A percentile compares a stretch with the other conserved stretches of the same genome.
These are phyloP conservation scores for Leucoma salicis DNA, from an alignment of 2,888 invertebrate genomes.

Conservation along the genomic window DNA sequence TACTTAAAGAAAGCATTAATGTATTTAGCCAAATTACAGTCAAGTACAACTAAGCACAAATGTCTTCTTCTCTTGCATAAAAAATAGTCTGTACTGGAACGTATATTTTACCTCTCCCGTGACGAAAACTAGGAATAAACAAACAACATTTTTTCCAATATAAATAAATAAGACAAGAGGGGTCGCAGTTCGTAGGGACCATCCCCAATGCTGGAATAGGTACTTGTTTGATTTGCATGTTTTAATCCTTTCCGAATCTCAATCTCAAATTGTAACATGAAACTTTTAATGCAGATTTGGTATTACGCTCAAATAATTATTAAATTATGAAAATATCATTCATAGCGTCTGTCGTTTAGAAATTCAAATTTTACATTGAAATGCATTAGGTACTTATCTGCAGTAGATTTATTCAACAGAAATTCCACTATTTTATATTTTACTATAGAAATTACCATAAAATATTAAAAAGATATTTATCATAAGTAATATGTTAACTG, in stretches of 20 bases:
- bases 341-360: background rate
- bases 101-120: conserved; percentile 55
- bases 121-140: conserved; percentile 61
- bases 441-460: too few species aligned
- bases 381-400: too few species aligned
- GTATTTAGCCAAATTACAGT: too few species aligned
- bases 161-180: conserved; percentile 79
- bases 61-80: too few species aligned
- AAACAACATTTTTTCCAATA: conserved; percentile 77
- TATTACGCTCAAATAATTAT: conserved; percentile 20
- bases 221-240: conserved; percentile 79
- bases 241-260: conserved; percentile 74
- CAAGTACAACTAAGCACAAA: too few species aligned
- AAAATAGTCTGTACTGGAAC: conserved; percentile 53
- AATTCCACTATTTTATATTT: too few species aligned
- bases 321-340: conserved; percentile 23
- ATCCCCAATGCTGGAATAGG: conserved; percentile 62
- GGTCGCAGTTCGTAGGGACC: conserved; percentile 59
- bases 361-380: too few species aligned
- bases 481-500: too few species aligned
- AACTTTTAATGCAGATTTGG: conserved; percentile 35
- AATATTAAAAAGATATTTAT: too few species aligned
- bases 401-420: too few species aligned
- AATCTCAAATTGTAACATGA: conserved; percentile 49
- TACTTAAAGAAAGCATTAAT: too few species aligned